Conservation (phyloP, 2,797 vertebrate species). For the Sylvia borin region DNA sequence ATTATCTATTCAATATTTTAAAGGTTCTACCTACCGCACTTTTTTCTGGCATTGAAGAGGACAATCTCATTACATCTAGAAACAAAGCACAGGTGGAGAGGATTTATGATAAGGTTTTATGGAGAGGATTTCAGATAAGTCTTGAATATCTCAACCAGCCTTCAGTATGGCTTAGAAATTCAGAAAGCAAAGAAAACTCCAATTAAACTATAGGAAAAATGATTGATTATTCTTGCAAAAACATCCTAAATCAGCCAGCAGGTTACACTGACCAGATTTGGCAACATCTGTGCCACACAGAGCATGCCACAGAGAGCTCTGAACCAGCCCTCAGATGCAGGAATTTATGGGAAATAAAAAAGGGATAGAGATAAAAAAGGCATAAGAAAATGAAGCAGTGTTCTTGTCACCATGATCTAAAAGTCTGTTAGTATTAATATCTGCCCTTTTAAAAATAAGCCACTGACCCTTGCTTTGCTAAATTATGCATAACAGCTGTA, state of each 20-base stretch:
- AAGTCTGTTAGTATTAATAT: background rate
- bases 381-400: background rate
- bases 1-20: background rate
- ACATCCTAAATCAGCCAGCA: background rate
- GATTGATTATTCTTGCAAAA: background rate
- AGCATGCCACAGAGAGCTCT: background rate
- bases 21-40: slow-evolving; percentile 68
- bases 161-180: background rate
- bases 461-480: background rate
- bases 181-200: background rate
- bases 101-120: background rate
- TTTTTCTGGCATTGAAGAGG: slow-evolving; percentile 83
- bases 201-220: background rate
- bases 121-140: background rate
- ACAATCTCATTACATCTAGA: slow-evolving; percentile 83
- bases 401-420: background rate
- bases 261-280: background rate
- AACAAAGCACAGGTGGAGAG: slow-evolving; percentile 17
- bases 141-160: background rate
- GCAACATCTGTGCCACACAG: background rate
- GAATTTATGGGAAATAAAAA: background rate
- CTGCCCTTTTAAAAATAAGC: background rate
- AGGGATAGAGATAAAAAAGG: background rate
- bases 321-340: background rate
- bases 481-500: background rate